These are phyloP conservation scores for Ips nitidus DNA, from an alignment of 1,140 invertebrate genomes.

Conservation along the genomic window DNA sequence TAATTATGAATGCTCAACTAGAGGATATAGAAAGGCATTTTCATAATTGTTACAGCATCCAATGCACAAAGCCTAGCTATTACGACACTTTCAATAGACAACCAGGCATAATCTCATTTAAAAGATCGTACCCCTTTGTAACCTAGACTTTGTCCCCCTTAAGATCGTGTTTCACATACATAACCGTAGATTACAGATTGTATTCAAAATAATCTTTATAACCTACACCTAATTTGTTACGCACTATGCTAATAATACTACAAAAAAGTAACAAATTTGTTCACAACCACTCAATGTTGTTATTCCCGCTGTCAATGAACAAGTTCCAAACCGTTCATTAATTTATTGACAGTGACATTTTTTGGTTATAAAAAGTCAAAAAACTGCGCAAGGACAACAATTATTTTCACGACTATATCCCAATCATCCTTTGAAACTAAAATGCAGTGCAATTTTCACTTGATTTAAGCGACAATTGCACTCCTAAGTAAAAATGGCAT, in stretches of 20 bases:
- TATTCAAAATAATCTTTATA: neutral
- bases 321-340: too few species aligned
- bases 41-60: neutral
- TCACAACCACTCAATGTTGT: too few species aligned
- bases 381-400: too few species aligned
- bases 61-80: neutral
- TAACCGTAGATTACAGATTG: conserved; percentile 1
- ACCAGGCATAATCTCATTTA: neutral
- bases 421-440: too few species aligned
- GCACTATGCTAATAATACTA: neutral
- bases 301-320: too few species aligned
- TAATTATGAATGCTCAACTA: neutral
- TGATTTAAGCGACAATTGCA: too few species aligned
- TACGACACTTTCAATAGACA: neutral
- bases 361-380: too few species aligned
- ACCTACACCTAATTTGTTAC: neutral
- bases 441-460: too few species aligned
- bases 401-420: too few species aligned
- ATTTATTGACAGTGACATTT: too few species aligned
- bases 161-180: conserved; percentile 2
- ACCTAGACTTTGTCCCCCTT: neutral
- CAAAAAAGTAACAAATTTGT: too few species aligned
- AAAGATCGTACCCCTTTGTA: conserved; percentile 2
- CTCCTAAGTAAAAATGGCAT: too few species aligned
- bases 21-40: neutral